A percentile compares a stretch with the other conserved stretches of the same genome.
Evolutionary conservation across 2,113 vertebrate genomes (phyloP).

Genomic region (Sus scrofa): T2T-Sscrofa CM000814.6:47770001-47770500

Average conservation of each 20-base stretch:
- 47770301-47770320: slow-evolving; percentile 58
- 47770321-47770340: slow-evolving; percentile 51
- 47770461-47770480: not conserved
- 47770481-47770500: not conserved
- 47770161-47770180: not conserved
- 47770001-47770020: slow-evolving; percentile 88
- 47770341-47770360: slow-evolving; percentile 67
- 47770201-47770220: slow-evolving; percentile 48
- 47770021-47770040: slow-evolving; percentile 93
- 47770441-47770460: not conserved
- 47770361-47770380: slow-evolving; percentile 58
- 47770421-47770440: not conserved
- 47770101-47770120: not conserved
- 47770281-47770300: slow-evolving; percentile 33
- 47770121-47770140: not conserved
- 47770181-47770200: slow-evolving; percentile 79
- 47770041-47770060: slow-evolving; percentile 92
- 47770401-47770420: not conserved
- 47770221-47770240: slow-evolving; percentile 52
- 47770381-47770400: not conserved
- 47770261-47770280: slow-evolving; percentile 81
- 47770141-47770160: not conserved
- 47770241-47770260: slow-evolving; percentile 80
- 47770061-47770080: slow-evolving; percentile 91
- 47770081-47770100: slow-evolving; percentile 95